Evolutionary conservation across 2,797 vertebrate species (phyloP).

Genomic region (Hyperoplus lanceolatus): DNA sequence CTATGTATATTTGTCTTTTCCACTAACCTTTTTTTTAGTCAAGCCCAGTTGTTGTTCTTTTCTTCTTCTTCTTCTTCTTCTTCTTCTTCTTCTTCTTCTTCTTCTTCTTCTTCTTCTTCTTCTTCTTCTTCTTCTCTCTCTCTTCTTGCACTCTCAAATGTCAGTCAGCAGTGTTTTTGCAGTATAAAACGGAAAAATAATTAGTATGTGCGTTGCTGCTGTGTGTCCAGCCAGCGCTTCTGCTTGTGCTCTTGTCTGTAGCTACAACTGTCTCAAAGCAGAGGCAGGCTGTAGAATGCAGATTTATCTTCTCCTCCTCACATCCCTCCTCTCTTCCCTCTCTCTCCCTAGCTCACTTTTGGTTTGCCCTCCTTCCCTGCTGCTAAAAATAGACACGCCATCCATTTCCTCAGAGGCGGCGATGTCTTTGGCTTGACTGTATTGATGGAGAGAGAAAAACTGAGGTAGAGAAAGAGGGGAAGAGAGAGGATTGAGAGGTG

Average conservation of each 20-base stretch:
- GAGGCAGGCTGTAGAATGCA: conserved; percentile 75
- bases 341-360: conserved; percentile 71
- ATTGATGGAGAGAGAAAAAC: conserved; percentile 74
- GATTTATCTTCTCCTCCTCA: conserved; percentile 76
- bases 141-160: conserved; percentile 25
- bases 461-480: conserved; percentile 31
- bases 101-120: conserved; percentile 1
- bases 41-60: conserved; percentile 23
- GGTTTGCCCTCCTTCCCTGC: conserved; percentile 80
- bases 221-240: conserved; percentile 42
- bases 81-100: not conserved
- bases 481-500: not conserved
- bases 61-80: not conserved
- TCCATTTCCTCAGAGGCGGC: conserved; percentile 77
- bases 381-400: conserved; percentile 84
- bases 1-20: conserved; percentile 19
- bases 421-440: conserved; percentile 67
- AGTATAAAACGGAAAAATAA: not conserved
- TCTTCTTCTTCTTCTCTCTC: not conserved
- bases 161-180: conserved; percentile 27
- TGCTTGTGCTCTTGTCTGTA: conserved; percentile 25
- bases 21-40: conserved; percentile 71
- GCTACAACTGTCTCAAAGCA: conserved; percentile 73
- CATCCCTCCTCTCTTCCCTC: conserved; percentile 62
- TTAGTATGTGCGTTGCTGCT: conserved; percentile 14